Evolutionary conservation across 1,140 invertebrate genomes (phyloP).

Genomic region (Cyphomyrmex costatus): DNA sequence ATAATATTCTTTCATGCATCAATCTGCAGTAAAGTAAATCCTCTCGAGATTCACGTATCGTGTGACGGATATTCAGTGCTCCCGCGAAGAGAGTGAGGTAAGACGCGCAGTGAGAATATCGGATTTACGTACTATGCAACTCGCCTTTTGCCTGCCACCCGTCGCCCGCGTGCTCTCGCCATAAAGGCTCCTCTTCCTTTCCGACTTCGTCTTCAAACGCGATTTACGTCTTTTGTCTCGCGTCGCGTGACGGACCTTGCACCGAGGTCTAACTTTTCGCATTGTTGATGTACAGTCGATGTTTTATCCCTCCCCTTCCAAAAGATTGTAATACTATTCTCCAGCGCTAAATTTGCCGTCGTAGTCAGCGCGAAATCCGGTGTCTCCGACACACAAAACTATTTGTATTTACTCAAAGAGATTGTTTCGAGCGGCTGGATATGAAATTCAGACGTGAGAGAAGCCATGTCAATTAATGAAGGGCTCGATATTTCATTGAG

Average conservation of each 20-base stretch:
- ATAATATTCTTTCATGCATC: conserved; percentile 70
- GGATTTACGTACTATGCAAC: conserved; percentile 80
- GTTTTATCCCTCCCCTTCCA: background rate
- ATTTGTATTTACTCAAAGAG: background rate
- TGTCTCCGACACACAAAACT: background rate
- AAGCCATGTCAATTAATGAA: background rate
- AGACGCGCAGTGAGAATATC: conserved; percentile 81
- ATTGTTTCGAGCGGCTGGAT: background rate
- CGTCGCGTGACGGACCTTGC: conserved; percentile 41
- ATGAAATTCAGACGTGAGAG: background rate
- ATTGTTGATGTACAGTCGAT: background rate
- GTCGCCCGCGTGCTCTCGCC: conserved; percentile 43
- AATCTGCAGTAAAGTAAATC: conserved; percentile 76
- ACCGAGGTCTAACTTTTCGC: conserved; percentile 4
- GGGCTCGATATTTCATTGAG: conserved; percentile 13
- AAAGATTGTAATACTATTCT: background rate
- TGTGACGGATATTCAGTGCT: conserved; percentile 79
- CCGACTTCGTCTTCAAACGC: conserved; percentile 62
- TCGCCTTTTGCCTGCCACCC: conserved; percentile 71
- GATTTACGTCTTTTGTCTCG: conserved; percentile 66
- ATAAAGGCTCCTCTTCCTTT: conserved; percentile 58
- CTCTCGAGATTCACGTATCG: conserved; percentile 72
- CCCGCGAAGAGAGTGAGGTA: conserved; percentile 74
- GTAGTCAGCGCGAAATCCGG: background rate
- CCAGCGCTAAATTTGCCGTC: background rate